A percentile compares a stretch with the other conserved stretches of the same genome.
Evolutionary conservation across 2,888 invertebrate species (phyloP).

Genomic region (Poecilus cupreus): DNA sequence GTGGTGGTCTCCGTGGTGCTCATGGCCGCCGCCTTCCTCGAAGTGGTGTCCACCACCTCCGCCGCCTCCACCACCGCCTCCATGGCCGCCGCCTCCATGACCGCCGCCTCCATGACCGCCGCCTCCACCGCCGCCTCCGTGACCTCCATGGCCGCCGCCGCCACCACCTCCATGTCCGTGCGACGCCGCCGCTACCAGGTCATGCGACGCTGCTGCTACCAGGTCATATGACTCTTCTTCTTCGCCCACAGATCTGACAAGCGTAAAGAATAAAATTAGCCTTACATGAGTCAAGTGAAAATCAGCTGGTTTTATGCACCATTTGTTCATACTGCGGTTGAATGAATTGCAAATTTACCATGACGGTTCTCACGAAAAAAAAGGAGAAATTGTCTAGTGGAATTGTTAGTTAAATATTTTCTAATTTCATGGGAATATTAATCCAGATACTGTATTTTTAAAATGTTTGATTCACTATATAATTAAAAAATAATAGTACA

Average conservation of each 20-base stretch:
- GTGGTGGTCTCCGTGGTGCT: slow-evolving; percentile 81
- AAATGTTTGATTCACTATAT: no score
- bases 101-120: slow-evolving; percentile 24
- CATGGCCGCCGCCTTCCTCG: slow-evolving; percentile 82
- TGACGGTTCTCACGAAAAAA: slow-evolving; percentile 4
- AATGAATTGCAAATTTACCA: not conserved
- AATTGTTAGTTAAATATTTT: no score
- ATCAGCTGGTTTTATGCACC: not conserved
- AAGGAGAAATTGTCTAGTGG: not conserved
- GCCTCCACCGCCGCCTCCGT: not conserved
- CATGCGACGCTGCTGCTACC: slow-evolving; percentile 74
- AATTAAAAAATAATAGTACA: no score
- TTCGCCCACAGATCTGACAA: slow-evolving; percentile 43
- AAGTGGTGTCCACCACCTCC: slow-evolving; percentile 72
- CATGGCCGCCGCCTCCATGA: slow-evolving; percentile 56
- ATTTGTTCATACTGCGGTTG: slow-evolving; percentile 12
- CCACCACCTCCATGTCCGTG: slow-evolving; percentile 81
- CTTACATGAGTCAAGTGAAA: slow-evolving; percentile 1
- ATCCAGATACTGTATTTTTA: no score
- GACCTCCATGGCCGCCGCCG: slow-evolving; percentile 70
- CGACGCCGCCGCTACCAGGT: slow-evolving; percentile 74
- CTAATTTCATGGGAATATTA: no score
- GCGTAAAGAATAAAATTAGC: not conserved
- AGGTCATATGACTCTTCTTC: slow-evolving; percentile 69
- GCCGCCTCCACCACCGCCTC: slow-evolving; percentile 36